phyloP scores from a whole-genome alignment of 2,888 invertebrate genomes.

The Acronicta psi region DNA sequence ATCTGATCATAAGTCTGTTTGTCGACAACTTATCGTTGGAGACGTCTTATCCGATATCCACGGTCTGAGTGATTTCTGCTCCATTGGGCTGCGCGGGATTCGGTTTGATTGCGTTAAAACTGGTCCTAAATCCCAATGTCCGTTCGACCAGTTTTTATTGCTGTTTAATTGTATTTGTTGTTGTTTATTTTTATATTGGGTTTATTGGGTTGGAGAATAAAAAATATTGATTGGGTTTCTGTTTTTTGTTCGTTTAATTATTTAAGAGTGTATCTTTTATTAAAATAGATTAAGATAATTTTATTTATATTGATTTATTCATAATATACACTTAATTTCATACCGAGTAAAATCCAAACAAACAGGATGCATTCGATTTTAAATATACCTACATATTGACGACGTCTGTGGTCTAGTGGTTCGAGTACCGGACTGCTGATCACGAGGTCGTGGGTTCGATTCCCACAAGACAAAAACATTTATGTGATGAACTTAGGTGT shows the following conservation, averaged over 20 bases:
- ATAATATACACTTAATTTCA: too few relatives aligned
- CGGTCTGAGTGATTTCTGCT: constrained; percentile 67
- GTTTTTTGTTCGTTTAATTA: constrained; percentile 16
- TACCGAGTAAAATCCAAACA: too few relatives aligned
- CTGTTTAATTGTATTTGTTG: constrained; percentile 44
- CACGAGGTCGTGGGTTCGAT: too few relatives aligned
- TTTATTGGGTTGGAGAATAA: constrained; percentile 16
- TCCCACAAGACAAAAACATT: too few relatives aligned
- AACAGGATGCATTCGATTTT: too few relatives aligned
- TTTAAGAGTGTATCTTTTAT: not conserved
- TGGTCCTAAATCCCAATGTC: constrained; percentile 41
- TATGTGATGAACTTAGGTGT: too few relatives aligned
- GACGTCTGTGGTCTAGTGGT: too few relatives aligned
- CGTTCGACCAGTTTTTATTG: constrained; percentile 42
- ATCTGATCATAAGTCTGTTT: constrained; percentile 71
- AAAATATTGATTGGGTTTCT: constrained; percentile 6
- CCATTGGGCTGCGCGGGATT: constrained; percentile 68
- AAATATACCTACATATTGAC: too few relatives aligned
- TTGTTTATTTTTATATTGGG: constrained; percentile 35
- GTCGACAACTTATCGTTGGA: constrained; percentile 71
- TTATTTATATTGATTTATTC: too few relatives aligned
- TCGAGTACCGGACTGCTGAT: too few relatives aligned
- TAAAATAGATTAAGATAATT: too few relatives aligned
- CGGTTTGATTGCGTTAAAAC: constrained; percentile 70
- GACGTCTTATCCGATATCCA: constrained; percentile 68